Evolutionary conservation across 2,888 invertebrate species (phyloP).

Genomic region (Cheilosia grossa): DNA sequence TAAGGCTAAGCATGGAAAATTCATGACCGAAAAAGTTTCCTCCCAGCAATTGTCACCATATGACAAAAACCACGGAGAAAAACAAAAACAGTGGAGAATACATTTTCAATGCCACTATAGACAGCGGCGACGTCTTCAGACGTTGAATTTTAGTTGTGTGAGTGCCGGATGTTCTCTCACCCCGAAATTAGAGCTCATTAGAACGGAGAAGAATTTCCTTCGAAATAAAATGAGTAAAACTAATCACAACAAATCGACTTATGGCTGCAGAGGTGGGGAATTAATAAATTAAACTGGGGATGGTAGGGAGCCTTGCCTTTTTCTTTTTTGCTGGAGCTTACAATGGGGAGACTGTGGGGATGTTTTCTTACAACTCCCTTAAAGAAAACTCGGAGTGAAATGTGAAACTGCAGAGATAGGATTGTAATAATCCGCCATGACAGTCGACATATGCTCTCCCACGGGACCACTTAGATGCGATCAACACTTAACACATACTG

Average conservation of each 20-base stretch:
- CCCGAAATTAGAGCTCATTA: conserved; percentile 71
- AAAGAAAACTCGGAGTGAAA: background rate
- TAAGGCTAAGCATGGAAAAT: conserved; percentile 48
- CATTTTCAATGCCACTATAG: conserved; percentile 62
- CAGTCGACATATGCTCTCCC: conserved; percentile 71
- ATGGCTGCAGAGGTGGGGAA: conserved; percentile 21
- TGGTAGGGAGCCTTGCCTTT: background rate
- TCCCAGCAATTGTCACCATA: conserved; percentile 54
- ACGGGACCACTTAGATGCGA: conserved; percentile 66
- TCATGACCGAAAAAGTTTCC: conserved; percentile 31
- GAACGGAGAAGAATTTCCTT: conserved; percentile 28
- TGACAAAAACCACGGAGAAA: background rate
- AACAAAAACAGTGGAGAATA: conserved; percentile 41
- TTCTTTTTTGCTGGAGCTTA: background rate
- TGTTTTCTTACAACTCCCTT: background rate
- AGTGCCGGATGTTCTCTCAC: conserved; percentile 65
- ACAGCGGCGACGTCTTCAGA: conserved; percentile 33
- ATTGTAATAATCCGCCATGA: conserved; percentile 43
- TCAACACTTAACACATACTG: conserved; percentile 65
- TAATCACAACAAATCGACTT: conserved; percentile 74
- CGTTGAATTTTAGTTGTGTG: conserved; percentile 33
- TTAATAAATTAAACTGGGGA: conserved; percentile 64
- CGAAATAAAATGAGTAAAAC: conserved; percentile 46
- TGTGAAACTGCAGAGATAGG: conserved; percentile 45
- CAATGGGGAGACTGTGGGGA: background rate